phyloP scores from a whole-genome alignment of 2,113 vertebrate genomes.

The Scomber scombrus region DNA sequence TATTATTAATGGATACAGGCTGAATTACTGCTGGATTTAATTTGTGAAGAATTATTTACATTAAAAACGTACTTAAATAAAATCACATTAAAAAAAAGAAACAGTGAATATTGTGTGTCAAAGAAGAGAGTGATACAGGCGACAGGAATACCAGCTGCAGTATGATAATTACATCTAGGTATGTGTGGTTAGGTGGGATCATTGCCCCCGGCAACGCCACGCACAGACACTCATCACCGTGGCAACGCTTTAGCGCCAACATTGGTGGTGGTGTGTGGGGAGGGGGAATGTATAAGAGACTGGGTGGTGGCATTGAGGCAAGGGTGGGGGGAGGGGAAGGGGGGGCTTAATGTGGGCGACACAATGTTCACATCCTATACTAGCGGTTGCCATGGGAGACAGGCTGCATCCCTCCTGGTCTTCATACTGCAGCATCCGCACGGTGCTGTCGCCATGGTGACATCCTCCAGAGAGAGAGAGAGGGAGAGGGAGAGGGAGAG shows the following conservation, averaged over 20 bases:
- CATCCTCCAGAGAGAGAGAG: slow-evolving; percentile 78
- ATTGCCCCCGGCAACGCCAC: slow-evolving; percentile 20
- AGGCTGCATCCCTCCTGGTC: slow-evolving; percentile 78
- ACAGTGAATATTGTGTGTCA: neutral
- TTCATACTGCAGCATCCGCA: slow-evolving; percentile 83
- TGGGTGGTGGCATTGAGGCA: slow-evolving; percentile 29
- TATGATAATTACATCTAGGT: slow-evolving; percentile 45
- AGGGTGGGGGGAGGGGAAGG: neutral
- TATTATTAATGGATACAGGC: neutral
- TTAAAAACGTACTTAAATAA: neutral
- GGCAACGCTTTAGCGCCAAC: slow-evolving; percentile 37
- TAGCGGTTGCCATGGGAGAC: slow-evolving; percentile 84
- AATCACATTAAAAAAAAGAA: neutral
- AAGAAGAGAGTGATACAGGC: neutral
- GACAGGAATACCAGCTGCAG: slow-evolving; percentile 15
- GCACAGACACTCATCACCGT: slow-evolving; percentile 32
- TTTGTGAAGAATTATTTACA: too few relatives aligned
- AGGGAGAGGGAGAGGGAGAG: slow-evolving; percentile 7
- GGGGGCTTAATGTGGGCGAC: slow-evolving; percentile 45
- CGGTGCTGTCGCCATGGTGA: slow-evolving; percentile 86
- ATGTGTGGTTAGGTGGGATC: slow-evolving; percentile 32
- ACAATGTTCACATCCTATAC: slow-evolving; percentile 71
- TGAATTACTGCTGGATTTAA: neutral
- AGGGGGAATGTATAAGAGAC: slow-evolving; percentile 19
- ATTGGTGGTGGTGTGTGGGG: neutral